Conservation (phyloP, 2,888 invertebrate species). For the Endotricha flammealis region DNA sequence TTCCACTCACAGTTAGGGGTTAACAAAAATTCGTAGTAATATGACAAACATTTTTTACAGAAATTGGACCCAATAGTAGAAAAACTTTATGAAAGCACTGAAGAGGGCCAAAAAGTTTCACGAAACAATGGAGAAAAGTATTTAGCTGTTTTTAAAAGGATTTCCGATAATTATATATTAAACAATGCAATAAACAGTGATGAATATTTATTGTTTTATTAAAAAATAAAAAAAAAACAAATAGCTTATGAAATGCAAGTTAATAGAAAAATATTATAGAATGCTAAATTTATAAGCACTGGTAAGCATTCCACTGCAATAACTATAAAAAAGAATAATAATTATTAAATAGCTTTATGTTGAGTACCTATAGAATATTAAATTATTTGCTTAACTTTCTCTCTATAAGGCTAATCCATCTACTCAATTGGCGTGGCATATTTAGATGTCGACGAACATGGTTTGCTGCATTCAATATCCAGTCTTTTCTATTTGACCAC, state of each 20-base stretch:
- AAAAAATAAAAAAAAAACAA: too few relatives aligned
- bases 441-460: conserved; percentile 54
- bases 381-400: conserved; percentile 45
- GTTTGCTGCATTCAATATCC: conserved; percentile 47
- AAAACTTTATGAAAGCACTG: conserved; percentile 93
- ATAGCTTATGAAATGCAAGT: too few relatives aligned
- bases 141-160: conserved; percentile 91
- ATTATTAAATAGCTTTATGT: too few relatives aligned
- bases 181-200: conserved; percentile 16
- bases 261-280: too few relatives aligned
- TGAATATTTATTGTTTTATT: conserved; percentile 1
- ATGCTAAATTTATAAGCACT: too few relatives aligned
- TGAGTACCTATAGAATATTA: neutral
- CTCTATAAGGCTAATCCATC: conserved; percentile 59
- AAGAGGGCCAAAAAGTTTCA: conserved; percentile 98
- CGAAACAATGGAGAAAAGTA: conserved; percentile 96
- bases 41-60: conserved; percentile 77
- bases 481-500: conserved; percentile 44
- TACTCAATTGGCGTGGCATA: conserved; percentile 46
- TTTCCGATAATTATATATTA: conserved; percentile 36
- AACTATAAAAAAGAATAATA: too few relatives aligned
- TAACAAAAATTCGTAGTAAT: too few relatives aligned
- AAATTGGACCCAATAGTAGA: conserved; percentile 90
- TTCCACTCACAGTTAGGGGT: too few relatives aligned
- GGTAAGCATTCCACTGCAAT: too few relatives aligned